Evolutionary conservation across 2,888 invertebrate species (phyloP), one percentile per base, ranked within the genome.

Genomic region (Pardosa pseudoannulata): DNA sequence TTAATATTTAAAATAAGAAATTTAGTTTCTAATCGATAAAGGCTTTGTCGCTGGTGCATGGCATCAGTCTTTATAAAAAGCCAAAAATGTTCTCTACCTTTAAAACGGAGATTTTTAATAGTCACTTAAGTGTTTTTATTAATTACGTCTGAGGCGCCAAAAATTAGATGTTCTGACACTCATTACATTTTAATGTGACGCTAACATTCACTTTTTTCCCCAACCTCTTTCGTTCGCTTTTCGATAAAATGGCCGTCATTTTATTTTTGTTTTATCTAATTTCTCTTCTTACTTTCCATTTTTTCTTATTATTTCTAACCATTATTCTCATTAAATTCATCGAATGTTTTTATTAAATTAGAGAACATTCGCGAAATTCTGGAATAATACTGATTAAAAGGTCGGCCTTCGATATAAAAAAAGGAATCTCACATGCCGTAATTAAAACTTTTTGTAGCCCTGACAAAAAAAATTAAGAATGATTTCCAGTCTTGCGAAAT

Each of bases 41-140:
- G n/a, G n/a, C n/a, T n/a, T n/a, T n/a, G n/a, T n/a, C n/a, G n/a
- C n/a, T n/a, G n/a, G n/a, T n/a, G n/a, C n/a, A n/a, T n/a, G n/a
- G n/a, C n/a, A n/a, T n/a, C n/a, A n/a, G n/a, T n/a, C n/a, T n/a
- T n/a, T n/a, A n/a, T n/a, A n/a, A 36, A 9, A 36, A 36, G 5
- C 5, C 36, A 7, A 7, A 36, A 36, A 36, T 36, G 9, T 36
- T 36, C n/a, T 36, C n/a, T 36, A 36, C 36, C 36, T 36, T 36
- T 36, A n/a, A n/a, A 36, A 36, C 36, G 19, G 27, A 27, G 19
- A 56, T 28, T 13, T 79, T 65, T 79, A 72, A 73, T 80, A 80
- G 73, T 36, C 31, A 29, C n/a, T 56, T 65, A 71, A 75, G 75
- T 76, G 82, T 76, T 82, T 76, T 82, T 71, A 82, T 76, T 76